Evolutionary conservation across 2,113 vertebrate species (phyloP).

Genomic region (Hydropotes inermis): DNA sequence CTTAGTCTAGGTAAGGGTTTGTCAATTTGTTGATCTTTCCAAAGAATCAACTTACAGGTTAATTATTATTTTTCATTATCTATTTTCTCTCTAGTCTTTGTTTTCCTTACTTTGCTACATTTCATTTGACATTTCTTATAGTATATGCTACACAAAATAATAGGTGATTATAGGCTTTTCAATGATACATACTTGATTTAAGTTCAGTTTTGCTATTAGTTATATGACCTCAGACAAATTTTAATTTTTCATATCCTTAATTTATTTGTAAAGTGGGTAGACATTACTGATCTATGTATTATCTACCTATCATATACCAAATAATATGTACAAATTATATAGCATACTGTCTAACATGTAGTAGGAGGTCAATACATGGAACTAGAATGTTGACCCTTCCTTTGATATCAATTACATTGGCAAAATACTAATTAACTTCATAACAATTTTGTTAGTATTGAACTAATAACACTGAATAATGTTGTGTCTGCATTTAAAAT

Average conservation of each 20-base stretch:
- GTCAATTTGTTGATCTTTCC: background rate
- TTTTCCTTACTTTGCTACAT: background rate
- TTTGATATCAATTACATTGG: background rate
- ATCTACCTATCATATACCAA: background rate
- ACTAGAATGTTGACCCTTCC: background rate
- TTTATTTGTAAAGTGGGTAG: background rate
- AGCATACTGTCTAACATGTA: background rate
- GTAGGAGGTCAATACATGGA: background rate
- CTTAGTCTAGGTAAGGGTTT: background rate
- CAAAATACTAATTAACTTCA: constrained; percentile 9
- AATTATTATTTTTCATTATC: background rate
- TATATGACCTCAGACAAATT: background rate
- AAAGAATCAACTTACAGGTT: background rate
- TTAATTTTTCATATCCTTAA: background rate
- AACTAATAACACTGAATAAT: background rate
- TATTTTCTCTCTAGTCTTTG: background rate
- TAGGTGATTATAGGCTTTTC: background rate
- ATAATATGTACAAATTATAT: background rate
- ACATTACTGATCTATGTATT: background rate
- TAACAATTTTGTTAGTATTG: background rate
- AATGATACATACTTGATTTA: background rate
- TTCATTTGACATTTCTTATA: background rate
- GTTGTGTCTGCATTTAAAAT: background rate
- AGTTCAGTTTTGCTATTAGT: background rate
- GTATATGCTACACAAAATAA: background rate